Conservation (phyloP, 2,113 vertebrate genomes). For the Ahaetulla prasina region DNA sequence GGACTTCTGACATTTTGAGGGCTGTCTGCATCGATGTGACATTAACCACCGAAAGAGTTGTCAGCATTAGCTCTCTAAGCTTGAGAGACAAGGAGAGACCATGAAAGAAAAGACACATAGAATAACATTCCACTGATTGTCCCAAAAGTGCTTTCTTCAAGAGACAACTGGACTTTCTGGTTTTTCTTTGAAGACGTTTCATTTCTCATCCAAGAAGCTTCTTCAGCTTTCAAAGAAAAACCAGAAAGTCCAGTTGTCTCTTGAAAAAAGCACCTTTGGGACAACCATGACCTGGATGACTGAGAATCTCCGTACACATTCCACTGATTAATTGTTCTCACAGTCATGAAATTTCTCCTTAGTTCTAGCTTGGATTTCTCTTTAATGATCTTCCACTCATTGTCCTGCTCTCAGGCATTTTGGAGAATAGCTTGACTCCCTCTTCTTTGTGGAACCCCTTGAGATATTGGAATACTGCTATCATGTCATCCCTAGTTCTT, state of each 20-base stretch:
- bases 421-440: background rate
- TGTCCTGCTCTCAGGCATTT: background rate
- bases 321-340: background rate
- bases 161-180: too few relatives aligned
- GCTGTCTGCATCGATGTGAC: conserved; percentile 72
- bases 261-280: too few relatives aligned
- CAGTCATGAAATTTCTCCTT: background rate
- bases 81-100: conserved; percentile 56
- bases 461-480: too few relatives aligned
- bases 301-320: too few relatives aligned
- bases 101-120: conserved; percentile 15
- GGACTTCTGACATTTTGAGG: conserved; percentile 75
- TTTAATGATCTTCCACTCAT: background rate
- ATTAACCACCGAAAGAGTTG: conserved; percentile 70
- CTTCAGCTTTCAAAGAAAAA: too few relatives aligned
- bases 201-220: too few relatives aligned
- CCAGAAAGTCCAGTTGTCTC: too few relatives aligned
- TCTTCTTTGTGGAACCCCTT: too few relatives aligned
- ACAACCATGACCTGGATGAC: too few relatives aligned
- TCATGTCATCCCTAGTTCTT: too few relatives aligned
- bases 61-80: conserved; percentile 83
- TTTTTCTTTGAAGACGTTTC: too few relatives aligned
- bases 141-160: too few relatives aligned
- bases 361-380: background rate
- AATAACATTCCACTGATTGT: background rate